phyloP scores from a whole-genome alignment of 1,140 invertebrate species.

The Drosophila nebulosa region DNA sequence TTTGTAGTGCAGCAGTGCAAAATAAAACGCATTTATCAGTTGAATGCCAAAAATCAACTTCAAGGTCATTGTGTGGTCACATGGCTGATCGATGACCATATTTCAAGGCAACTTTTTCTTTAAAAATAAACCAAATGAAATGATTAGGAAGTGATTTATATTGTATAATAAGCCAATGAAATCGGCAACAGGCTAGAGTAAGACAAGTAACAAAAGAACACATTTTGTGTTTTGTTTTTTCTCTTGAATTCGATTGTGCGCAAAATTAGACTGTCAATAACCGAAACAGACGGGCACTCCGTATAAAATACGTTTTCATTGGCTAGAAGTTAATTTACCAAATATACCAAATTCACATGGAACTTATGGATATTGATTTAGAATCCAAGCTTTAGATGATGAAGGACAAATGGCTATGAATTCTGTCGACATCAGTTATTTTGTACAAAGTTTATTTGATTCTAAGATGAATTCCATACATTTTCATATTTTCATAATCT shows the following conservation, averaged over 20 bases:
- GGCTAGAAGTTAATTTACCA: neutral
- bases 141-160: constrained; percentile 55
- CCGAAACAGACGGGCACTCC: too few relatives aligned
- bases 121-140: constrained; percentile 49
- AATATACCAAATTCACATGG: neutral
- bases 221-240: neutral
- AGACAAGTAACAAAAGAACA: neutral
- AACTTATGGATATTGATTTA: too few relatives aligned
- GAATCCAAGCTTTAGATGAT: too few relatives aligned
- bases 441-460: too few relatives aligned
- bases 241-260: too few relatives aligned
- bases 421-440: too few relatives aligned
- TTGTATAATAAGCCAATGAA: neutral
- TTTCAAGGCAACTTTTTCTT: neutral
- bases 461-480: too few relatives aligned
- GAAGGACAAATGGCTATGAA: too few relatives aligned
- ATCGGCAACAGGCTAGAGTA: neutral
- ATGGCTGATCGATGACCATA: constrained; percentile 59
- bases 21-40: constrained; percentile 61
- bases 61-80: constrained; percentile 44
- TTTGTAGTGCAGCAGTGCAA: constrained; percentile 9
- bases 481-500: too few relatives aligned
- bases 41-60: constrained; percentile 27
- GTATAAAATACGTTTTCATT: neutral
- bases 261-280: neutral